Evolutionary conservation across 2,888 invertebrate genomes (phyloP), one percentile per base, ranked within the genome.

Genomic region (Ethmia dodecea): DNA sequence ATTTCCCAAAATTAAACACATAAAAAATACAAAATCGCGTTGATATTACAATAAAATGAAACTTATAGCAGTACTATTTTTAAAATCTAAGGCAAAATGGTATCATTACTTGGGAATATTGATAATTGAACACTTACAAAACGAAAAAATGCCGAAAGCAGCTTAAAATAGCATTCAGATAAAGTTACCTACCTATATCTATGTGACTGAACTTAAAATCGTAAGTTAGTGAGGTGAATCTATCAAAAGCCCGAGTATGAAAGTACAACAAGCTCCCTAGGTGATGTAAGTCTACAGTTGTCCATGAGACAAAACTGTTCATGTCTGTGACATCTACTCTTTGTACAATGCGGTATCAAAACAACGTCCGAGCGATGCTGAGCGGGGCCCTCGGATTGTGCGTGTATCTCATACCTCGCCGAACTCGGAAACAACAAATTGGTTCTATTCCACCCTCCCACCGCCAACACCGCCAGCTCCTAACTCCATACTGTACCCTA

Each of bases 341-440:
- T 66, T 74, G 73, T 76, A 77, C 71, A 70, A 62, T 56, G 73
- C 67, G 60, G 66, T 67, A 72, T 62, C 58, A 62, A 65, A 71
- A 63, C 55, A 45, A 37, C 45, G 40, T 40, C 46, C 38, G 37
- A 37, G 40, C 40, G 47, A 38, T 42, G 50, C 51, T 44, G 50
- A 42, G 50, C 39, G 44, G 42, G 41, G 38, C 38, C 40, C 38
- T 28, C 35, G 32, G 31, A 24, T 53, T 55, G 55, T 62, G 61
- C 63, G 51, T 49, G 44, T 51, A 27, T 30, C 20, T 26, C 26
- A 18, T n/a, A n/a, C n/a, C 22, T 22, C n/a, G 9, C 22, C n/a
- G 3, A n/a, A n/a, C n/a, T n/a, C n/a, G n/a, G n/a, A n/a, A n/a
- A n/a, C n/a, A n/a, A n/a, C n/a, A n/a, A 22, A 22, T 22, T 22